phyloP scores from a whole-genome alignment of 2,113 vertebrate genomes.

The Tragelaphus buxtoni region DNA sequence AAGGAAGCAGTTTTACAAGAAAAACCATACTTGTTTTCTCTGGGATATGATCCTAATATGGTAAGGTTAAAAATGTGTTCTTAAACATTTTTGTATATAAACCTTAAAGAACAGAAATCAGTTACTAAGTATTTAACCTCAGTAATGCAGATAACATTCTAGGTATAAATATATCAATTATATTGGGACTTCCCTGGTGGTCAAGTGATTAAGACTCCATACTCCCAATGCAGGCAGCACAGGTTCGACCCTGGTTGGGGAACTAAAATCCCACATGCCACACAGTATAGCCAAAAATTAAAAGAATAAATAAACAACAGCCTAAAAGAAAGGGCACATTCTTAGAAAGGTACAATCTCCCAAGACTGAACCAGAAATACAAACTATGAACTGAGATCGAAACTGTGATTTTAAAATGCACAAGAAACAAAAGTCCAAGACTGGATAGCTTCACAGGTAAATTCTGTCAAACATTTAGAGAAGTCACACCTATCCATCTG shows the following conservation, averaged over 20 bases:
- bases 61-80: constrained; percentile 79
- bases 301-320: background rate
- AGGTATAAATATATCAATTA: background rate
- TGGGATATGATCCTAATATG: constrained; percentile 94
- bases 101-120: background rate
- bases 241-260: background rate
- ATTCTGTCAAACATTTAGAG: background rate
- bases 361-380: background rate
- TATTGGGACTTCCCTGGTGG: background rate
- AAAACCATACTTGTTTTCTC: constrained; percentile 94
- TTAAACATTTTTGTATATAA: background rate
- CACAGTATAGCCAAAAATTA: background rate
- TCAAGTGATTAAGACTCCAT: background rate
- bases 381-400: background rate
- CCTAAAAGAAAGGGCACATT: background rate
- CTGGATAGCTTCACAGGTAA: background rate
- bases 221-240: background rate
- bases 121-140: constrained; percentile 21
- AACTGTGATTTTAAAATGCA: background rate
- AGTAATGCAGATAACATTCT: background rate
- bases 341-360: background rate
- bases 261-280: background rate
- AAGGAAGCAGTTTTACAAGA: constrained; percentile 92
- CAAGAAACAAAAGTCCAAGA: background rate
- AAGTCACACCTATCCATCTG: background rate